These are phyloP conservation scores for Clamator glandarius DNA, from an alignment of 2,797 vertebrate genomes.

Conservation along the genomic window DNA sequence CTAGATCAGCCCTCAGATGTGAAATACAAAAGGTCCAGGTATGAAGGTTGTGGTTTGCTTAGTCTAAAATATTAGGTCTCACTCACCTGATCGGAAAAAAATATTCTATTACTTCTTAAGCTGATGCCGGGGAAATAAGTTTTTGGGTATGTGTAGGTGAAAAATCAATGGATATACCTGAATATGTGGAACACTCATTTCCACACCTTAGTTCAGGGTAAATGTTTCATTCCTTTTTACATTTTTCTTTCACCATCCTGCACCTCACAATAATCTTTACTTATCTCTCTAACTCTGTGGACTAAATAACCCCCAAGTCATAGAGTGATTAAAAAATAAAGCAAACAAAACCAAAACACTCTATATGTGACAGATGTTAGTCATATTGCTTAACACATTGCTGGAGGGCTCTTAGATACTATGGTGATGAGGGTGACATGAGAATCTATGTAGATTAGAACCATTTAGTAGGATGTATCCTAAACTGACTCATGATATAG, in stretches of 20 bases:
- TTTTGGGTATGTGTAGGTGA: background rate
- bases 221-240: background rate
- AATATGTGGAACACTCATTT: background rate
- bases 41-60: background rate
- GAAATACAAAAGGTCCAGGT: background rate
- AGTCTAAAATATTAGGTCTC: background rate
- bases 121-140: background rate
- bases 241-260: background rate
- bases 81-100: background rate
- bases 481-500: slow-evolving; percentile 2
- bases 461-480: background rate
- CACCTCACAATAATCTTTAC: background rate
- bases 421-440: background rate
- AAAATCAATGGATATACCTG: background rate
- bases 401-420: background rate
- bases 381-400: slow-evolving; percentile 16
- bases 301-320: background rate
- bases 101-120: background rate
- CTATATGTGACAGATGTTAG: slow-evolving; percentile 20
- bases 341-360: slow-evolving; percentile 16
- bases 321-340: background rate
- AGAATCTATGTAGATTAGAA: slow-evolving; percentile 32
- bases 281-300: background rate
- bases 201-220: background rate
- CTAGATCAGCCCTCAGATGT: background rate